Evolutionary conservation across 30 jellyfish, hydroid and myxozoan genomes (phyloP).

Genomic region (Aurelia aurita): DNA sequence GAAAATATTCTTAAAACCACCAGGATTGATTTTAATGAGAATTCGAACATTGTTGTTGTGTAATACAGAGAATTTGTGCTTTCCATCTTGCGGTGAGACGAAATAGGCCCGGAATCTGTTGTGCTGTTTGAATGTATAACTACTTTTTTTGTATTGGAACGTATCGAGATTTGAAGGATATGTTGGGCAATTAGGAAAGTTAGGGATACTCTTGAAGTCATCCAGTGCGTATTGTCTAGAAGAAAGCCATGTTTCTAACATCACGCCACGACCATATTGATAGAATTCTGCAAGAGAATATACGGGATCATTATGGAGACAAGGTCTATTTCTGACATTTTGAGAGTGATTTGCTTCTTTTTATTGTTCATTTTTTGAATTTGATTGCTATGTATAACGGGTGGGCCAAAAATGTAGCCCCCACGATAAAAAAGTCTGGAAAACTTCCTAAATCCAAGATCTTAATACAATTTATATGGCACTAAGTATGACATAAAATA

Average conservation of each 20-base stretch:
- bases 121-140: not conserved
- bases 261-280: constrained; percentile 21
- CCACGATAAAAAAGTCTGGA: no score
- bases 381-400: no score
- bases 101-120: constrained; percentile 24
- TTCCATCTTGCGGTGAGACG: constrained; percentile 36
- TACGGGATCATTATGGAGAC: no score
- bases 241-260: constrained; percentile 20
- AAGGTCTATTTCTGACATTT: no score
- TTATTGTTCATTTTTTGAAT: no score
- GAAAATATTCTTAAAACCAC: not conserved
- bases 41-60: constrained; percentile 1
- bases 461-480: no score
- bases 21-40: constrained; percentile 25
- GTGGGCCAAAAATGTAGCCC: no score
- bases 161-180: constrained; percentile 5
- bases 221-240: not conserved
- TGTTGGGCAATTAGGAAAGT: constrained; percentile 41
- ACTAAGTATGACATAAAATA: no score
- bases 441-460: no score
- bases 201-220: constrained; percentile 16
- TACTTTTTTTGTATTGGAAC: not conserved
- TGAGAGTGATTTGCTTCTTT: no score
- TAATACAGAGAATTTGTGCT: constrained; percentile 32
- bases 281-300: constrained; percentile 20